A percentile compares a stretch with the other conserved stretches of the same genome.
These are phyloP conservation scores for Colostygia pectinataria DNA, from an alignment of 2,888 invertebrate genomes.

Conservation along the genomic window DNA sequence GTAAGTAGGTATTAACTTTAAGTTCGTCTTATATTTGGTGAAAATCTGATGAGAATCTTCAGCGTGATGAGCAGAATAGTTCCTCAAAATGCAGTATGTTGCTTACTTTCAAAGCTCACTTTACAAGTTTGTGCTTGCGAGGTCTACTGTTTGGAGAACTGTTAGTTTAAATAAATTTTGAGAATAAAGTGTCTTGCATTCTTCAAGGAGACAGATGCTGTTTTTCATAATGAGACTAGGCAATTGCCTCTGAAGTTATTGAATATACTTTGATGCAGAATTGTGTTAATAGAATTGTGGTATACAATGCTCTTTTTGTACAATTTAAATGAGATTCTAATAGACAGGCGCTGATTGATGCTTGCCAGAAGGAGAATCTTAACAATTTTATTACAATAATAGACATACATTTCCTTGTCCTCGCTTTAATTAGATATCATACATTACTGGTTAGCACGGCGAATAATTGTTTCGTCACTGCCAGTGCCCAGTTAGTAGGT, in stretches of 20 bases:
- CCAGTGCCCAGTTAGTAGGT: constrained; percentile 16
- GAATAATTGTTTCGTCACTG: constrained; percentile 34
- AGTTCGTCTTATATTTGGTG: no score
- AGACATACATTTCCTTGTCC: constrained; percentile 13
- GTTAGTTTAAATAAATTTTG: no score
- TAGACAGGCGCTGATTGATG: constrained; percentile 22
- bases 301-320: constrained; percentile 1
- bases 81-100: no score
- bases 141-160: no score
- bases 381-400: constrained; percentile 10
- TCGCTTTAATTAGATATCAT: constrained; percentile 25
- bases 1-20: no score
- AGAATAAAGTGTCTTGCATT: no score
- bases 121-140: no score
- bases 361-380: constrained; percentile 3
- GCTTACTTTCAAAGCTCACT: no score
- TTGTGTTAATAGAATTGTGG: not conserved
- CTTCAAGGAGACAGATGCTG: not conserved
- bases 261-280: not conserved
- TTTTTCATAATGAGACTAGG: not conserved
- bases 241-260: not conserved
- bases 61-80: no score
- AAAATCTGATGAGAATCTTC: no score
- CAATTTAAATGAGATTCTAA: constrained; percentile 8
- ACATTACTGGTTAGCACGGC: constrained; percentile 17